A percentile compares a stretch with the other conserved stretches of the same genome.
These are phyloP conservation scores for Monoplex corrugatus DNA, from an alignment of 2,888 invertebrate species.

Conservation along the genomic window DNA sequence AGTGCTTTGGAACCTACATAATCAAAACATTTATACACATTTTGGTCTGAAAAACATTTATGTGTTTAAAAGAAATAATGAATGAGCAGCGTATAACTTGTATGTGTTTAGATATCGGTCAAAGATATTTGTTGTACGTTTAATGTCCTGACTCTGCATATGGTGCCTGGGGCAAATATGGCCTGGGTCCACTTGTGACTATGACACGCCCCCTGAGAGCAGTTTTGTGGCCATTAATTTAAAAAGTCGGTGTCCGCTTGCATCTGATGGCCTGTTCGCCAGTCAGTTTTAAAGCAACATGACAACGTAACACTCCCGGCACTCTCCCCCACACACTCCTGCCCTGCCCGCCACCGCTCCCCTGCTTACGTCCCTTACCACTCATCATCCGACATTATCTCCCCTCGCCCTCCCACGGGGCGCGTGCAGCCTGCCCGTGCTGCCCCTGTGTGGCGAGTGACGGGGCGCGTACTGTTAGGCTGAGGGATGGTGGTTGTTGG, in stretches of 20 bases:
- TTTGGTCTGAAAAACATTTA: too few relatives aligned
- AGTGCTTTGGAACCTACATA: too few relatives aligned
- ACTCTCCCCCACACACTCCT: neutral
- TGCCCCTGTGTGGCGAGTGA: conserved; percentile 26
- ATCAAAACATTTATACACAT: too few relatives aligned
- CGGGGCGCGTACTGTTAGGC: conserved; percentile 40
- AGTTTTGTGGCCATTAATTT: neutral
- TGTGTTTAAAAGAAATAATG: too few relatives aligned
- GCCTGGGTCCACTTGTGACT: neutral
- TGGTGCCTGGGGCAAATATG: neutral
- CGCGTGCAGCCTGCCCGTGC: neutral
- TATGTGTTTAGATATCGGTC: too few relatives aligned
- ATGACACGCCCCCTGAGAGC: neutral
- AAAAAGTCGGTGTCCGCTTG: neutral
- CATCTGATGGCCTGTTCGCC: neutral
- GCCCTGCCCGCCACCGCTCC: neutral
- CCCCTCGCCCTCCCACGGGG: conserved; percentile 35
- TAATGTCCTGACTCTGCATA: too few relatives aligned
- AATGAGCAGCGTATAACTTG: too few relatives aligned
- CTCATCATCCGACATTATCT: conserved; percentile 36
- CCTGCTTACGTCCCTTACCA: conserved; percentile 34
- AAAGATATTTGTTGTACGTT: too few relatives aligned
- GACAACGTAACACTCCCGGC: conserved; percentile 15
- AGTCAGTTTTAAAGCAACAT: conserved; percentile 5
- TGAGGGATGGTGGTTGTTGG: conserved; percentile 37